Percentiles rank a stretch among this genome's conserved stretches.
Evolutionary conservation across 2,888 invertebrate genomes (phyloP).

Genomic region (Callosobruchus maculatus): DNA sequence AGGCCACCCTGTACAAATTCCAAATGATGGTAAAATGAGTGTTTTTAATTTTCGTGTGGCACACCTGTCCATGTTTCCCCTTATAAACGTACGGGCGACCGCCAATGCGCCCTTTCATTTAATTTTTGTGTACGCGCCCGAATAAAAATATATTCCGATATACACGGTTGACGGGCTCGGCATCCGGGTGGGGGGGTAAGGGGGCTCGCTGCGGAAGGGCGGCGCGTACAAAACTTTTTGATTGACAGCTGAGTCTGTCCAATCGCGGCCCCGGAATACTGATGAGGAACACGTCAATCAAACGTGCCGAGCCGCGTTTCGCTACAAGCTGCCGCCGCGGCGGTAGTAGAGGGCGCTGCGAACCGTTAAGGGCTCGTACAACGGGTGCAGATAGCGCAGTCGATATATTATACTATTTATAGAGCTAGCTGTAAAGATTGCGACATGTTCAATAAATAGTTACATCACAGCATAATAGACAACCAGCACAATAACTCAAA

Average conservation of each 20-base stretch:
- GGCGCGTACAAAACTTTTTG: conserved; percentile 57
- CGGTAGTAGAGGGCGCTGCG: background rate
- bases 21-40: no score
- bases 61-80: no score
- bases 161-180: conserved; percentile 27
- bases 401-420: no score
- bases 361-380: background rate
- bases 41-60: no score
- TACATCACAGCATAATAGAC: no score
- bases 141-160: conserved; percentile 50
- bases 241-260: conserved; percentile 79
- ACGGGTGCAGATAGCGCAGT: background rate
- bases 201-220: conserved; percentile 28
- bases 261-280: conserved; percentile 72
- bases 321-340: background rate
- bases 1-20: no score
- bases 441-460: no score
- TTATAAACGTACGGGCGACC: background rate
- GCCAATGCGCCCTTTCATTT: conserved; percentile 20
- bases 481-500: no score
- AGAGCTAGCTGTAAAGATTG: no score
- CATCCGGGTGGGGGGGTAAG: conserved; percentile 27
- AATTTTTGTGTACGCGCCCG: conserved; percentile 44
- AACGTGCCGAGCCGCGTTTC: conserved; percentile 9
- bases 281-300: conserved; percentile 79